Evolutionary conservation across 2,797 vertebrate genomes (phyloP), one percentile per base, ranked within the genome.

Genomic region (Liasis olivaceus): DNA sequence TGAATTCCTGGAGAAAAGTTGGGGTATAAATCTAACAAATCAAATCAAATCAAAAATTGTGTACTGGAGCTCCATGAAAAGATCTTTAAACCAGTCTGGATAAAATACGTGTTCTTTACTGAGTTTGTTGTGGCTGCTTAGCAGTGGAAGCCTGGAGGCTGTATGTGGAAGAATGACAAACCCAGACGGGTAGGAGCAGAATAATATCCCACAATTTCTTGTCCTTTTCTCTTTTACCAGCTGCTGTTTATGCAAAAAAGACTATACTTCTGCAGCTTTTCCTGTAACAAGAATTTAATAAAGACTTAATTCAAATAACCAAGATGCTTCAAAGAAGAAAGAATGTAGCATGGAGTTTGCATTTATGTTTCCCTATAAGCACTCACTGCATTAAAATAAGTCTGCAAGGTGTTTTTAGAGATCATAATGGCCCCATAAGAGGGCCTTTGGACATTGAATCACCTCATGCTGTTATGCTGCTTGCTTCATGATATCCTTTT

Each of bases 401-500:
- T 26, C 66, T 17, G 1, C 11, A 13, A 26, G 28, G 14, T 86
- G 24, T 56, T 56, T 56, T 58, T 77, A 26, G 42, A 84, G 47
- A 85, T 36, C 11, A 26, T 22, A 28, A 17, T 92, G 94, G 15
- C 22, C 88, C 5, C 62, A 64, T 72, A n/a, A 91, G 84, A 95
- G 9, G 42, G 60, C 91, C 12, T 1, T 93, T 88, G 66, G 59
- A 60, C 89, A 91, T 81, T 88, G 58, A 94, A 86, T 58, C 0
- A n/a, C 81, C 24, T 95, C 1, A 85, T 90, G 60, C 6, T 93
- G 89, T 93, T 11, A 28, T 0, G 0, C 0, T 14, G 51, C 11
- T 85, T 60, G 85, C 42, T 62, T 92, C 24, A 63, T 69, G 47
- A 62, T 6, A 0, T 0, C 47, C 54, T 0, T 5, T 90, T 95